Evolutionary conservation across 2,797 vertebrate genomes (phyloP).

Genomic region (Bradypodion ventrale): DNA sequence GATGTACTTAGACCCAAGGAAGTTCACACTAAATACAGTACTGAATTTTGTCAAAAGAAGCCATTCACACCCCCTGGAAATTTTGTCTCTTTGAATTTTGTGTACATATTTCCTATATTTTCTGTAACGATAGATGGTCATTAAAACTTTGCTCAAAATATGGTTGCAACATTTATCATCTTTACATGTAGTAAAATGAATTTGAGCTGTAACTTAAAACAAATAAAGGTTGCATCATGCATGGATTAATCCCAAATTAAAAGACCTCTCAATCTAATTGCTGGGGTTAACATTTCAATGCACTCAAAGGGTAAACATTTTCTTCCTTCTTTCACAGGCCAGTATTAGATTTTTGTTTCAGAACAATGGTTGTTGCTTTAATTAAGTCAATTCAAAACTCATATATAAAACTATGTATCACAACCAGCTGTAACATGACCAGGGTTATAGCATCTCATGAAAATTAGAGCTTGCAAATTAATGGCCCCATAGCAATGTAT

Average conservation of each 20-base stretch:
- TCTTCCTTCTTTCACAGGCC: neutral
- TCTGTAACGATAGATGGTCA: too few species aligned
- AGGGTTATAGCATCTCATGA: neutral
- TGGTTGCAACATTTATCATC: slow-evolving; percentile 59
- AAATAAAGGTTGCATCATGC: slow-evolving; percentile 48
- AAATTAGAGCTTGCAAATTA: neutral
- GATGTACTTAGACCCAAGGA: too few species aligned
- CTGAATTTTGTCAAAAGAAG: too few species aligned
- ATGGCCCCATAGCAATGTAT: slow-evolving; percentile 44
- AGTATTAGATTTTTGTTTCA: slow-evolving; percentile 34
- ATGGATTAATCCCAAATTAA: slow-evolving; percentile 40
- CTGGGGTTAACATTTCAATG: slow-evolving; percentile 38
- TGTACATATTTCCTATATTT: too few species aligned
- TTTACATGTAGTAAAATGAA: slow-evolving; percentile 48
- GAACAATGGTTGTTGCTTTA: neutral
- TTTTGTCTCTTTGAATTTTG: slow-evolving; percentile 67
- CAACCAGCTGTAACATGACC: neutral
- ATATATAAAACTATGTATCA: neutral
- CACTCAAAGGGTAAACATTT: slow-evolving; percentile 39
- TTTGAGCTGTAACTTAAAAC: slow-evolving; percentile 49
- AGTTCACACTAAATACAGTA: too few species aligned
- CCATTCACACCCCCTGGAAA: too few species aligned
- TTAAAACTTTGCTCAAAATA: too few species aligned
- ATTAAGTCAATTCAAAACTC: neutral
- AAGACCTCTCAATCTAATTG: slow-evolving; percentile 21